phyloP scores from a whole-genome alignment of 2,888 invertebrate genomes.

The Ennomos fuscantarius region DNA sequence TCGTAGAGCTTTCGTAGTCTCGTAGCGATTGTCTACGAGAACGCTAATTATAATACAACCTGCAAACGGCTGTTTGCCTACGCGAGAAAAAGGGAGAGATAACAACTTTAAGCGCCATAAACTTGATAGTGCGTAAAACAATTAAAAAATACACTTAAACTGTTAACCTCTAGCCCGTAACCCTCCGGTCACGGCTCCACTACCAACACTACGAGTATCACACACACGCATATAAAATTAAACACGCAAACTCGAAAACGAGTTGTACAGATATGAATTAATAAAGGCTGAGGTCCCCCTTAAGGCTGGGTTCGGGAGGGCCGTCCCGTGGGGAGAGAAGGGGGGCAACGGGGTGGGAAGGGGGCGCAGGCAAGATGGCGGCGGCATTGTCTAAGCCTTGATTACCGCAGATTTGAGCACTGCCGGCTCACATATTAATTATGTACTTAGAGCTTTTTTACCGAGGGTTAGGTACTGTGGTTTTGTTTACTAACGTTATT shows the following conservation, averaged over 20 bases:
- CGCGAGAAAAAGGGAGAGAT: too few species aligned
- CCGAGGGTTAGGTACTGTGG: constrained; percentile 40
- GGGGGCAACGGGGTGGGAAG: constrained; percentile 41
- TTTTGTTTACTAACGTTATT: constrained; percentile 54
- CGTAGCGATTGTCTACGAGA: constrained; percentile 46
- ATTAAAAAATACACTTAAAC: constrained; percentile 17
- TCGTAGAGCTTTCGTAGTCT: constrained; percentile 45
- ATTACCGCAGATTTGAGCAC: constrained; percentile 78
- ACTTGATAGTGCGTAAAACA: constrained; percentile 4
- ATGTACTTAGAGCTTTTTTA: constrained; percentile 67
- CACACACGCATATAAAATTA: constrained; percentile 52
- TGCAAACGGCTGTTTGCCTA: too few species aligned
- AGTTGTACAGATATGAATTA: constrained; percentile 63
- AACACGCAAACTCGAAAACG: constrained; percentile 56
- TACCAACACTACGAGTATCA: constrained; percentile 26
- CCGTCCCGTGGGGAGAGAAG: constrained; percentile 39
- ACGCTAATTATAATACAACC: background rate
- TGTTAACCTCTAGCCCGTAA: constrained; percentile 6
- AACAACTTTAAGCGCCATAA: too few species aligned
- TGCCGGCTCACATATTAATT: constrained; percentile 80
- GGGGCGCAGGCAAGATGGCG: constrained; percentile 71
- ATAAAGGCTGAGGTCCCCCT: constrained; percentile 66
- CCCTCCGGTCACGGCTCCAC: constrained; percentile 7
- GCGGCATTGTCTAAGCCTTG: constrained; percentile 80
- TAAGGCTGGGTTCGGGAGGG: constrained; percentile 49